Conservation (phyloP, 2,888 invertebrate species). For the Antheraea assamensis region DNA sequence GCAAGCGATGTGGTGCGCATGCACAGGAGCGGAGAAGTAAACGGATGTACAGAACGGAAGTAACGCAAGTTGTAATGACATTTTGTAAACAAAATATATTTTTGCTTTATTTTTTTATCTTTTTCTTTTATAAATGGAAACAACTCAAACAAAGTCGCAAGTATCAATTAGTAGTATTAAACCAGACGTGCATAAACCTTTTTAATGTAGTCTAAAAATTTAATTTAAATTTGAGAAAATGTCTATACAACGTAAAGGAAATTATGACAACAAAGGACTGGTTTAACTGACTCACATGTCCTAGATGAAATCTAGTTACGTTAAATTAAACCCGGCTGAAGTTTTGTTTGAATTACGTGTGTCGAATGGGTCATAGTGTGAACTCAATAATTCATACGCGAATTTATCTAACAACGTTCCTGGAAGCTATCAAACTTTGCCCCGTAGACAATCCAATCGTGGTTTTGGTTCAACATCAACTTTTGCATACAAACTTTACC, state of each 20-base stretch:
- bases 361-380: constrained; percentile 48
- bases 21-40: too few species aligned
- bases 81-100: too few species aligned
- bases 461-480: constrained; percentile 62
- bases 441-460: constrained; percentile 69
- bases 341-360: constrained; percentile 56
- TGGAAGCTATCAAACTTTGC: constrained; percentile 71
- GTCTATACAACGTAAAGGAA: constrained; percentile 11
- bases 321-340: constrained; percentile 34
- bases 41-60: too few species aligned
- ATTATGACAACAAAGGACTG: constrained; percentile 9
- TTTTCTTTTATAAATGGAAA: too few species aligned
- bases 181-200: neutral
- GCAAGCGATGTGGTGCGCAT: too few species aligned
- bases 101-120: too few species aligned
- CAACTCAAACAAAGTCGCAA: too few species aligned
- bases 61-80: too few species aligned
- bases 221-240: constrained; percentile 9
- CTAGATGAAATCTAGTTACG: constrained; percentile 17
- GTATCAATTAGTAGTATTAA: neutral
- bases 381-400: constrained; percentile 57
- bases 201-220: too few species aligned
- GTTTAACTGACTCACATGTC: constrained; percentile 11
- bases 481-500: constrained; percentile 76
- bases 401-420: constrained; percentile 67